A percentile compares a stretch with the other conserved stretches of the same genome.
phyloP scores from a whole-genome alignment of 2,113 vertebrate species.

The Ciconia maguari region DNA sequence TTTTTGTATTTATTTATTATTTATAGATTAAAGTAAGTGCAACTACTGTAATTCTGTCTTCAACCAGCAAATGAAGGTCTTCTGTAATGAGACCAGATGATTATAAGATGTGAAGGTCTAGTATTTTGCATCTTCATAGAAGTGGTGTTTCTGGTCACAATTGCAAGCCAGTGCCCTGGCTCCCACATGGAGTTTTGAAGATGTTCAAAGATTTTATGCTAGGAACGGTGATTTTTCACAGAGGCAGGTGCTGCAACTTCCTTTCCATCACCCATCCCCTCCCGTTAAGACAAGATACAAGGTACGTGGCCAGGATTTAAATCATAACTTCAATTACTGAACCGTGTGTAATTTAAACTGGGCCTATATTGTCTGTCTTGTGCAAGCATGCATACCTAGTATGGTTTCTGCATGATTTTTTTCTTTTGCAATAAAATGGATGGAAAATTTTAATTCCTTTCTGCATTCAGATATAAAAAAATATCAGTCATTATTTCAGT shows the following conservation, averaged over 20 bases:
- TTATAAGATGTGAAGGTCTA: not conserved
- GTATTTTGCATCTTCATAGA: not conserved
- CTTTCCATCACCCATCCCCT: not conserved
- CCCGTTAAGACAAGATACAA: not conserved
- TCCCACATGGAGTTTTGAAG: not conserved
- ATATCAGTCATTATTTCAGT: constrained; percentile 41
- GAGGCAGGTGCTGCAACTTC: not conserved
- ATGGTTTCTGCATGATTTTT: constrained; percentile 36
- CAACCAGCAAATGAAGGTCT: not conserved
- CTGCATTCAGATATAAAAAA: constrained; percentile 46
- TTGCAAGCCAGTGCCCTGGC: not conserved
- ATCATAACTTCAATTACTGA: not conserved
- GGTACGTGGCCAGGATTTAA: not conserved
- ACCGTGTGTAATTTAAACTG: not conserved
- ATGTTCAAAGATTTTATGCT: not conserved
- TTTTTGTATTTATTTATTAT: not conserved
- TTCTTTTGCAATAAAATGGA: constrained; percentile 11
- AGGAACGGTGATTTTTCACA: not conserved
- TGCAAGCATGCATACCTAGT: not conserved
- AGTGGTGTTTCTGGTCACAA: not conserved
- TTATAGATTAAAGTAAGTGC: not conserved
- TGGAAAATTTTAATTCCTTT: constrained; percentile 57
- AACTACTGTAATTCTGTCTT: not conserved
- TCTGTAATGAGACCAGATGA: not conserved
- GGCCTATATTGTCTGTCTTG: not conserved